Evolutionary conservation across 2,888 invertebrate species (phyloP).

Genomic region (Schrankia costaestrigalis): DNA sequence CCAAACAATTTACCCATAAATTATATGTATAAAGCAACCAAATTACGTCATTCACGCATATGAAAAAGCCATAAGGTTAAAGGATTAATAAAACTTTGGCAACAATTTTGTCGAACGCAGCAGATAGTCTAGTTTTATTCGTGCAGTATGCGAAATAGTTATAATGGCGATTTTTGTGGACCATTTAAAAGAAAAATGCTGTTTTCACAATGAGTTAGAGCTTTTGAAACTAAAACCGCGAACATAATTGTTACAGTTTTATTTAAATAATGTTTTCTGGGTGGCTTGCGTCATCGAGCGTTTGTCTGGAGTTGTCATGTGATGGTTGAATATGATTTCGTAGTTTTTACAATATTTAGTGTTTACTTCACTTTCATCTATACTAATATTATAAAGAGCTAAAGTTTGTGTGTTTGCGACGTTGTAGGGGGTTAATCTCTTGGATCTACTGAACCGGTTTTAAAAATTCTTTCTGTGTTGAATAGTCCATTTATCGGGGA

Average conservation of each 20-base stretch:
- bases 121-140: conserved; percentile 22
- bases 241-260: conserved; percentile 62
- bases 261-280: conserved; percentile 60
- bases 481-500: too few relatives aligned
- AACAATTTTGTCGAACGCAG: conserved; percentile 29
- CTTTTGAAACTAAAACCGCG: conserved; percentile 51
- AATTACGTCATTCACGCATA: conserved; percentile 10
- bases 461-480: too few relatives aligned
- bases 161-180: conserved; percentile 41
- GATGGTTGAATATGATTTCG: conserved; percentile 48
- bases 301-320: conserved; percentile 62
- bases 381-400: conserved; percentile 28
- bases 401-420: conserved; percentile 13
- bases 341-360: conserved; percentile 57
- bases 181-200: conserved; percentile 56
- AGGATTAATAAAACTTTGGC: conserved; percentile 31
- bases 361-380: conserved; percentile 38
- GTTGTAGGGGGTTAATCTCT: too few relatives aligned
- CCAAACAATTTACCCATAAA: conserved; percentile 3
- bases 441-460: too few relatives aligned
- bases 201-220: conserved; percentile 41
- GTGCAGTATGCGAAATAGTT: conserved; percentile 41
- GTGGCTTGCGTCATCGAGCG: conserved; percentile 56
- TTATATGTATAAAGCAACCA: too few relatives aligned
- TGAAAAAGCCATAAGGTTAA: conserved; percentile 26